phyloP scores from a whole-genome alignment of 2,797 vertebrate species.

The Pitangus sulphuratus region DNA sequence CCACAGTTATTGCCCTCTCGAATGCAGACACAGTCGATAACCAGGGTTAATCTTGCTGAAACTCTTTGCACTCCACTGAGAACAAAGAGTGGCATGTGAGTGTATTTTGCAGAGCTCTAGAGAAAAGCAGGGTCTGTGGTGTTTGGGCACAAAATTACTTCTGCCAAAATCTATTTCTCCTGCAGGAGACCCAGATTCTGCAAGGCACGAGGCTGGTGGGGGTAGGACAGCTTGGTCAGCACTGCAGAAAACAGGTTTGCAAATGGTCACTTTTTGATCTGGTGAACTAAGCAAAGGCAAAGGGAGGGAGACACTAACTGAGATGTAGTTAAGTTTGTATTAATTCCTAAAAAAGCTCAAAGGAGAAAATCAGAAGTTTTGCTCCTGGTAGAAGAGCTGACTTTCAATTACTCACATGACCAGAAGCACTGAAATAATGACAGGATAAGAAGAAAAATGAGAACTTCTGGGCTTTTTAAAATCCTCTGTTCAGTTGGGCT shows the following conservation, averaged over 20 bases:
- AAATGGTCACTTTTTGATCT: neutral
- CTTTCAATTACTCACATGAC: neutral
- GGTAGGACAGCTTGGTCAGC: neutral
- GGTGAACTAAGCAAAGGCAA: neutral
- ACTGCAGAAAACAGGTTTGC: neutral
- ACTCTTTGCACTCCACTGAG: neutral
- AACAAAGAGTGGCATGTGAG: neutral
- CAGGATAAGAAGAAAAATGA: neutral
- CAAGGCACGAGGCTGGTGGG: neutral
- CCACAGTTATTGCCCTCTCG: neutral
- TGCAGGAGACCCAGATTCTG: neutral
- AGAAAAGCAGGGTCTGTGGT: neutral
- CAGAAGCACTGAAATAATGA: neutral
- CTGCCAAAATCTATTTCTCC: neutral
- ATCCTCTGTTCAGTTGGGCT: neutral
- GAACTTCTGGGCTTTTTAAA: neutral
- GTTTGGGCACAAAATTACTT: slow-evolving; percentile 9
- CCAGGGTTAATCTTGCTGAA: neutral
- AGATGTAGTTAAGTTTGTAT: neutral
- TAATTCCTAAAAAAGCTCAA: neutral
- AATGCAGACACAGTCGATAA: fast-evolving
- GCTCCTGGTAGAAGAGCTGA: neutral
- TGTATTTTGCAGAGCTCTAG: neutral
- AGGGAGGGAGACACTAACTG: neutral
- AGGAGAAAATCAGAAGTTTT: neutral